These are phyloP conservation scores for Pasiphila rectangulata DNA, from an alignment of 2,888 invertebrate genomes.

Conservation along the genomic window DNA sequence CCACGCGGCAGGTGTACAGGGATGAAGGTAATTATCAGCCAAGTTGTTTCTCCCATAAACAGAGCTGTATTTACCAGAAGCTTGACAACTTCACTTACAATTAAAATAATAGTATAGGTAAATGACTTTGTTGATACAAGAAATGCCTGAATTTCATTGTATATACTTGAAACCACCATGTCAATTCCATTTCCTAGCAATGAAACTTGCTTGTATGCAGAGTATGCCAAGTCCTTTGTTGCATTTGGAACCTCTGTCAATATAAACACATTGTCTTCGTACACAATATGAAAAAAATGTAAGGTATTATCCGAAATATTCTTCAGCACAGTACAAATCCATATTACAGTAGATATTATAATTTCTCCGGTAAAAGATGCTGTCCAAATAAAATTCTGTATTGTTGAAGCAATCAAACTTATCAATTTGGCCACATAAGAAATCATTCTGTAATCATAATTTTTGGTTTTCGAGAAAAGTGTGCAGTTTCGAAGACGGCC, in stretches of 20 bases:
- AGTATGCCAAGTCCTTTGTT: conserved; percentile 35
- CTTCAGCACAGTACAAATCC: conserved; percentile 42
- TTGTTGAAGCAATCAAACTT: conserved; percentile 49
- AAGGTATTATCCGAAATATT: conserved; percentile 43
- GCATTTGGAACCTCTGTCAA: conserved; percentile 65
- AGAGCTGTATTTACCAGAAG: conserved; percentile 53
- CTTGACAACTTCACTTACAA: conserved; percentile 50
- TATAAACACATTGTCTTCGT: conserved; percentile 66
- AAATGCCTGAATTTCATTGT: conserved; percentile 38
- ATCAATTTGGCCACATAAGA: conserved; percentile 59
- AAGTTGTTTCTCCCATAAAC: conserved; percentile 61
- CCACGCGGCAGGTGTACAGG: conserved; percentile 65
- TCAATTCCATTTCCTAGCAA: conserved; percentile 42
- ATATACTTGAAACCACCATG: conserved; percentile 36
- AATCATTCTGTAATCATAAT: conserved; percentile 50
- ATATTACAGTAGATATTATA: conserved; percentile 53
- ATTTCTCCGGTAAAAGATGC: conserved; percentile 63
- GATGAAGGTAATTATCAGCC: conserved; percentile 67
- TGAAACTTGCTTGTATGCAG: conserved; percentile 23
- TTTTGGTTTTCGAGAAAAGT: neutral
- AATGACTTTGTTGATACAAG: conserved; percentile 42
- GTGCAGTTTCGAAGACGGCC: too few species aligned
- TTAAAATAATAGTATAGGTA: conserved; percentile 39
- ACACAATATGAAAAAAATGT: conserved; percentile 63
- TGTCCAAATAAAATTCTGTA: conserved; percentile 52